Evolutionary conservation across 2,888 invertebrate genomes (phyloP), one percentile per base, ranked within the genome.

Genomic region (Drosophila neotestacea): DNA sequence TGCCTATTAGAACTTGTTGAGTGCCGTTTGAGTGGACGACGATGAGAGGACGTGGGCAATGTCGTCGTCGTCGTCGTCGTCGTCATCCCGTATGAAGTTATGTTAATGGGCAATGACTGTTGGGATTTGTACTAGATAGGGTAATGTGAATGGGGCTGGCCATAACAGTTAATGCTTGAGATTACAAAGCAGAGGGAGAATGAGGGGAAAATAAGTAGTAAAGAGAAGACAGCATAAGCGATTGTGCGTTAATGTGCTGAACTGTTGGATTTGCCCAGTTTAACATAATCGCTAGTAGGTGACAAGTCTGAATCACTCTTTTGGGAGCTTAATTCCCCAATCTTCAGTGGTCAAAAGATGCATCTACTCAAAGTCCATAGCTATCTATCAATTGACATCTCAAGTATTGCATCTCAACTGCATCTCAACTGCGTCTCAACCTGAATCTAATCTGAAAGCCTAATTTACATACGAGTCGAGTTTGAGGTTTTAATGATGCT

Each of bases 61-160:
- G 71, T 51, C 50, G 32, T 32, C 32, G 32, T 32, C 13, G 41
- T 27, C 42, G 11, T 44, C 22, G 10, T 27, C 36, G 38, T 61
- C 44, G 46, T 47, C 63, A 52, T 66, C 50, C 79, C 74, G 47
- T 56, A 68, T 70, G 54, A 67, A 85, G 83, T 80, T 88, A 85
- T 86, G 88, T 86, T 86, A 84, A 88, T 86, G 84, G 83, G 83
- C 88, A 77, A 88, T 88, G 83, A 85, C 83, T 83, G 83, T 79
- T 72, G 79, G 84, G 83, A 85, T 81, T 85, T 65, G 82, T 63
- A 79, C 81, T 76, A 87, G 88, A 87, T 87, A 85, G 85, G 73
- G 82, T 73, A 82, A 79, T 81, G 85, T 63, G 79, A 67, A 81
- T 75, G 82, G 58, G 56, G 47, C 68, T 28, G 56, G 69, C 69